phyloP scores from a whole-genome alignment of 2,888 invertebrate genomes.

The Entomobrya multifasciata region DNA sequence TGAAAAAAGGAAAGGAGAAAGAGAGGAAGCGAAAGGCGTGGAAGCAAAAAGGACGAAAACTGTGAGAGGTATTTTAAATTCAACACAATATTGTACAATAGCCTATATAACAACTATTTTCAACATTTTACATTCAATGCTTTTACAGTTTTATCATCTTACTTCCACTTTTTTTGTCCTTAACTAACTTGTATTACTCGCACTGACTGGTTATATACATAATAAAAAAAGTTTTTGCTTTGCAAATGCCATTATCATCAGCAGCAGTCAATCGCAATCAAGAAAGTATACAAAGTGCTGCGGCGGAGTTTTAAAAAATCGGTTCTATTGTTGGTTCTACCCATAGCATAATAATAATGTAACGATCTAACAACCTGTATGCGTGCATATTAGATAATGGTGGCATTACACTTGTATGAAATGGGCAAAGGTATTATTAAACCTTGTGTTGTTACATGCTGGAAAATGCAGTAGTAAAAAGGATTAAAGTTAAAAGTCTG shows the following conservation, averaged over 20 bases:
- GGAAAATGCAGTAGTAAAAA: neutral
- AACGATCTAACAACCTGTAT: conserved; percentile 25
- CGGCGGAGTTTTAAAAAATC: neutral
- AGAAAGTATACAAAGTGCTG: neutral
- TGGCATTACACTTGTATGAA: neutral
- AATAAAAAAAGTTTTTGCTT: conserved; percentile 2
- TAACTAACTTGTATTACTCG: conserved; percentile 18
- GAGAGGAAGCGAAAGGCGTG: neutral
- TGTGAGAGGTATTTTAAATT: neutral
- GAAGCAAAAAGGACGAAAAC: neutral
- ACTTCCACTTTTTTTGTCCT: conserved; percentile 1
- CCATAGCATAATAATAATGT: neutral
- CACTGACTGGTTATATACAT: neutral
- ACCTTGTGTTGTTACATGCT: neutral
- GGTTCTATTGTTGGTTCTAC: neutral
- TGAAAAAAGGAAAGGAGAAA: conserved; percentile 10
- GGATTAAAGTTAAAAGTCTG: conserved; percentile 23
- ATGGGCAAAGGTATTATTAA: conserved; percentile 1
- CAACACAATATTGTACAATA: conserved; percentile 3
- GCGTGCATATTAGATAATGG: neutral
- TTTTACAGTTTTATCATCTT: neutral
- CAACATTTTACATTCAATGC: too few species aligned
- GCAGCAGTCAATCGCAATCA: conserved; percentile 41
- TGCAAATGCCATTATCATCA: neutral
- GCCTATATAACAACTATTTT: neutral